Base-by-base conservation (phyloP, 2,888 invertebrate genomes). In the Macaria liturata region DNA sequence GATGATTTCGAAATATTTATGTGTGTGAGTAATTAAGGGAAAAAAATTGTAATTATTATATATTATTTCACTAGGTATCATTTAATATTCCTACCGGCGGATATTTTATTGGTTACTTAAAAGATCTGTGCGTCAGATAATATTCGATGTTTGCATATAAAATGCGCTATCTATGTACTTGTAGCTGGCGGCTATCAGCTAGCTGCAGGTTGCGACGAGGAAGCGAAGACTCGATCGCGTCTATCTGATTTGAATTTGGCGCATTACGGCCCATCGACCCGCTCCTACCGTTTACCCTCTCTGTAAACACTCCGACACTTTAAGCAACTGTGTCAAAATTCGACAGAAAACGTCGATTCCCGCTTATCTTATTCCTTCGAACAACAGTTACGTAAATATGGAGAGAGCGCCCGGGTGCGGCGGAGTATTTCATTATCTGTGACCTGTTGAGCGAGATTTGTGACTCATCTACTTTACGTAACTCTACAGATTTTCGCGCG, bases 371-470 rank as follows among this genome's bases (percentile, higher is more conserved):
- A 79, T 85, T 83, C 71, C 78, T 81, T 78, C 72, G 76, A 83
- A 86, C 83, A 85, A 84, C 80, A 80, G 84, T 83, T 84, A 83
- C 83, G 84, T 85, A 83, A 87, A 88, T 86, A 85, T 85, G 82
- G 77, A 80, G 82, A 81, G 79, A 82, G 77, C 83, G 84, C 81
- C 82, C 78, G 78, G 78, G 80, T 76, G 82, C 80, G 76, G 75
- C 70, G 64, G 81, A 84, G 81, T 88, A 84, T 85, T 89, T 86
- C 84, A 87, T 88, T 88, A 88, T 84, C 83, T 79, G 74, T 86
- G 86, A 90, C 90, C 90, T 90, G 89, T 89, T 90, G 89, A 88
- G 76, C 84, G 75, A 83, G 84, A 86, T 84, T 85, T 86, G 83
- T 83, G 78, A 83, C 73, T 86, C 81, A 80, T 85, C 83, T 81